Conservation (phyloP, 1,140 invertebrate species). For the Leptopilina clavipes region DNA sequence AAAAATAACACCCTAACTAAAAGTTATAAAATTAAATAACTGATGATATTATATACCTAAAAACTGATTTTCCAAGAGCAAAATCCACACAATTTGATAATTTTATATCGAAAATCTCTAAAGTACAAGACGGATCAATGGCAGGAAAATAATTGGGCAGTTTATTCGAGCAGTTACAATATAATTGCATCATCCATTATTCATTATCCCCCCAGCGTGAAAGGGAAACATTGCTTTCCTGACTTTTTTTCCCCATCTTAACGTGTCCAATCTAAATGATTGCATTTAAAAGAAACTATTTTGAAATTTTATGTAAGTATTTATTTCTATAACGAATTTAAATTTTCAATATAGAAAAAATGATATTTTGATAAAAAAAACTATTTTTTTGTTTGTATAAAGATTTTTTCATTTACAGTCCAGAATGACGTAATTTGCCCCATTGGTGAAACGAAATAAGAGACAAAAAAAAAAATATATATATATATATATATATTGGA, state of each 20-base stretch:
- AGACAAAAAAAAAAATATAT: neutral
- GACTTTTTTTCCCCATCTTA: constrained; percentile 7
- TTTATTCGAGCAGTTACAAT: constrained; percentile 53
- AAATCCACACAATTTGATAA: too few species aligned
- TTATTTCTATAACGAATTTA: too few species aligned
- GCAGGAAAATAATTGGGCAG: constrained; percentile 52
- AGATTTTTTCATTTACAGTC: neutral
- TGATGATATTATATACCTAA: too few species aligned
- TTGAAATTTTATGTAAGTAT: neutral
- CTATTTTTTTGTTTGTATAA: too few species aligned
- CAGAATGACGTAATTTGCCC: neutral
- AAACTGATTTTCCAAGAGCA: too few species aligned
- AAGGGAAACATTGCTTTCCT: constrained; percentile 25
- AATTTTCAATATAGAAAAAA: too few species aligned
- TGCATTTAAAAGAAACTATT: constrained; percentile 2
- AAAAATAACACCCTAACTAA: too few species aligned
- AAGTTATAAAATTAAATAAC: too few species aligned
- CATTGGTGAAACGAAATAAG: neutral
- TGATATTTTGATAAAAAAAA: too few species aligned
- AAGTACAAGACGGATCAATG: constrained; percentile 43
- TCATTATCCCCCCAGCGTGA: constrained; percentile 44
- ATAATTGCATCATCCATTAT: constrained; percentile 53
- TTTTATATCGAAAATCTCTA: constrained; percentile 41
- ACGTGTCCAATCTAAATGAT: constrained; percentile 1
- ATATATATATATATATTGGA: too few species aligned